Evolutionary conservation across 2,113 vertebrate genomes (phyloP).

Genomic region (Notiomystis cincta): DNA sequence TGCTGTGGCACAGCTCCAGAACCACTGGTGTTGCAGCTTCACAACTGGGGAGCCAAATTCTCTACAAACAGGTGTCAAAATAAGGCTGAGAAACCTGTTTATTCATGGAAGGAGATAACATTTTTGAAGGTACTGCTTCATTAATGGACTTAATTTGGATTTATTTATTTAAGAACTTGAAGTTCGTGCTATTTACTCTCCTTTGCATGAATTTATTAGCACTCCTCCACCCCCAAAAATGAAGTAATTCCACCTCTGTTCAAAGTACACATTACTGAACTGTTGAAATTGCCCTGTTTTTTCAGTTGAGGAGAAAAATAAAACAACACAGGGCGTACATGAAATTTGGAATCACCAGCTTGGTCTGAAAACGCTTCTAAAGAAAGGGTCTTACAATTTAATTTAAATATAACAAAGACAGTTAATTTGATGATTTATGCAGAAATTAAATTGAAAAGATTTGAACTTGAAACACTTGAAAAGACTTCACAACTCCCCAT

Average conservation of each 20-base stretch:
- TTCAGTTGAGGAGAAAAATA: background rate
- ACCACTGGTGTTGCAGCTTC: background rate
- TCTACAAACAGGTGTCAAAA: background rate
- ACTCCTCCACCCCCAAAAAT: fast-evolving
- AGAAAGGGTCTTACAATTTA: background rate
- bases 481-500: background rate
- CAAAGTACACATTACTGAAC: background rate
- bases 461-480: too few relatives aligned
- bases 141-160: background rate
- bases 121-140: background rate
- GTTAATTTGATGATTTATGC: background rate
- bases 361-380: background rate
- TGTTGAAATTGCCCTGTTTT: background rate
- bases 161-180: background rate
- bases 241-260: background rate
- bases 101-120: background rate
- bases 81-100: background rate
- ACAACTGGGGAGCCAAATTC: background rate
- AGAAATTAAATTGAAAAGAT: background rate
- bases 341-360: background rate
- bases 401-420: background rate
- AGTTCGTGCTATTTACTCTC: background rate
- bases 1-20: background rate
- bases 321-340: fast-evolving
- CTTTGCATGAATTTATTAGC: background rate